Evolutionary conservation across 2,113 vertebrate species (phyloP).

Genomic region (Solea senegalensis): DNA sequence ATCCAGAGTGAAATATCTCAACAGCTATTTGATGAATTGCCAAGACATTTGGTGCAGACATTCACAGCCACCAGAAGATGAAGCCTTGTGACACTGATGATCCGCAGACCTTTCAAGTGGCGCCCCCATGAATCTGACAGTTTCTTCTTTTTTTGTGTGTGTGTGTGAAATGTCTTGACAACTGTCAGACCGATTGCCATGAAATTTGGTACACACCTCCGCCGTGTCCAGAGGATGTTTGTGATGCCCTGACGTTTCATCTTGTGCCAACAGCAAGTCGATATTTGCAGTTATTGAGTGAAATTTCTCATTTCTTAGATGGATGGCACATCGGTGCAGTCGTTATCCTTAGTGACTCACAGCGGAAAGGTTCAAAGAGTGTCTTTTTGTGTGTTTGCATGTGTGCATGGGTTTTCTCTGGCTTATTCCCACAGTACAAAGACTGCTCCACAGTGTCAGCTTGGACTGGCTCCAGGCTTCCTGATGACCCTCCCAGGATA

Average conservation of each 20-base stretch:
- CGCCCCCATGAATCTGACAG: not conserved
- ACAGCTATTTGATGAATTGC: not conserved
- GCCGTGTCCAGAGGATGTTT: not conserved
- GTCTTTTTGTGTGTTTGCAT: too few relatives aligned
- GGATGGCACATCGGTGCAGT: not conserved
- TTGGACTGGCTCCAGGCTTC: too few relatives aligned
- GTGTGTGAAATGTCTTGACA: not conserved
- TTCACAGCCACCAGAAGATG: not conserved
- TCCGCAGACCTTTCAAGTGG: not conserved
- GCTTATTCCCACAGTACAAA: too few relatives aligned
- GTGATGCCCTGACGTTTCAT: not conserved
- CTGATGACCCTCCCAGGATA: too few relatives aligned
- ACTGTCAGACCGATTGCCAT: not conserved
- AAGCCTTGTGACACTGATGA: not conserved
- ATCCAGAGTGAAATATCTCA: not conserved
- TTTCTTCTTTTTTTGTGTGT: not conserved
- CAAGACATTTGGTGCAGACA: not conserved
- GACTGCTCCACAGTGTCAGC: too few relatives aligned
- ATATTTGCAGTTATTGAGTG: not conserved
- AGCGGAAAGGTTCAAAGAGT: too few relatives aligned
- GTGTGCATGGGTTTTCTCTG: too few relatives aligned
- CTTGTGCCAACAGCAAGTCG: not conserved
- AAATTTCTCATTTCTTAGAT: not conserved
- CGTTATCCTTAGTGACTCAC: too few relatives aligned
- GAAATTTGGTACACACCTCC: not conserved